A percentile compares a stretch with the other conserved stretches of the same genome.
phyloP scores from a whole-genome alignment of 2,113 vertebrate genomes.

The Ciconia boyciana region DNA sequence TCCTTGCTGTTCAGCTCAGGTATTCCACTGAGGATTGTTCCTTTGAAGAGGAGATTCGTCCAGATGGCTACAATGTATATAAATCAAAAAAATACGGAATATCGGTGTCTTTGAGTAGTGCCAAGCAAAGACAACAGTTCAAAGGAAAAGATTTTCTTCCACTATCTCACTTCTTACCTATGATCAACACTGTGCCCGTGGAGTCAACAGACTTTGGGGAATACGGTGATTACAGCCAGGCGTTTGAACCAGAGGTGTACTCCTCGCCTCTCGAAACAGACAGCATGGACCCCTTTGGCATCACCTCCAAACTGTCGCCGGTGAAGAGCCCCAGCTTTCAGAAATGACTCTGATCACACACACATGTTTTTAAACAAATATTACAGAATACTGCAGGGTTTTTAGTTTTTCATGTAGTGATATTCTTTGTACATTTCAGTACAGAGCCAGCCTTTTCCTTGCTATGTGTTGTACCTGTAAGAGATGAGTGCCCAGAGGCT shows the following conservation, averaged over 20 bases:
- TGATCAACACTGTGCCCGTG: slow-evolving; percentile 73
- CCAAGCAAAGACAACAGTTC: slow-evolving; percentile 77
- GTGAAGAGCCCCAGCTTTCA: slow-evolving; percentile 90
- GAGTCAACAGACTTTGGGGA: background rate
- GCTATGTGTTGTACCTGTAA: background rate
- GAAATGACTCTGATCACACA: slow-evolving; percentile 67
- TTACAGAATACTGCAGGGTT: background rate
- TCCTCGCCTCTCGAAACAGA: slow-evolving; percentile 69
- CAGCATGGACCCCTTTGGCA: slow-evolving; percentile 85
- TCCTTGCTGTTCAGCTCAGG: slow-evolving; percentile 68
- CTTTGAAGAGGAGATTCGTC: slow-evolving; percentile 86
- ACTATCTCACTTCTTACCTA: slow-evolving; percentile 88
- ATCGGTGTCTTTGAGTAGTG: slow-evolving; percentile 80
- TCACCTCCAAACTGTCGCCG: slow-evolving; percentile 71
- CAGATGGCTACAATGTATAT: slow-evolving; percentile 88
- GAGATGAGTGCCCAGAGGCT: background rate
- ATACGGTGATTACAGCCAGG: slow-evolving; percentile 38
- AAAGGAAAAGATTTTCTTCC: slow-evolving; percentile 72
- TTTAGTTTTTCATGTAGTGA: slow-evolving; percentile 27
- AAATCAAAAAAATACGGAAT: slow-evolving; percentile 76
- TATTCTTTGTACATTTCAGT: background rate
- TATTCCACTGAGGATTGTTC: slow-evolving; percentile 86
- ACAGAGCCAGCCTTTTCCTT: background rate
- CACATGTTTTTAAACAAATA: background rate
- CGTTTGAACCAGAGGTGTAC: slow-evolving; percentile 9